Evolutionary conservation across 2,888 invertebrate species (phyloP).

Genomic region (Stomorhina lunata): DNA sequence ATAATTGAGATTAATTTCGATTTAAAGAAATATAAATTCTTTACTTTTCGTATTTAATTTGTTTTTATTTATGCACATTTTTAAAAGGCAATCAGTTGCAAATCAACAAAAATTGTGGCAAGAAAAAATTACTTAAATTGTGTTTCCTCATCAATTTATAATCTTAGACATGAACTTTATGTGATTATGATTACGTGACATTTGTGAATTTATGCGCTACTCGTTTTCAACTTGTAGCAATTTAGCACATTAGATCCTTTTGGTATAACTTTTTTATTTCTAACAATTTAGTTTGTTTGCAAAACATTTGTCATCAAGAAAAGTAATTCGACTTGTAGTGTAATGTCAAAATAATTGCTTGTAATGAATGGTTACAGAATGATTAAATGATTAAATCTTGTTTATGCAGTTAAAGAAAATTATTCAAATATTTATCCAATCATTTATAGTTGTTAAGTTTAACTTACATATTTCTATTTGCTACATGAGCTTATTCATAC

Average conservation of each 20-base stretch:
- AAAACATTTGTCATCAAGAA: conserved; percentile 62
- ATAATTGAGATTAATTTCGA: neutral
- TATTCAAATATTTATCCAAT: too few species aligned
- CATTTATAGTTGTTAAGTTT: too few species aligned
- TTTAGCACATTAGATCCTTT: conserved; percentile 58
- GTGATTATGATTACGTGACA: conserved; percentile 63
- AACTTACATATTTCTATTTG: too few species aligned
- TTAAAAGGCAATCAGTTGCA: conserved; percentile 1
- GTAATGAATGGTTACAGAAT: conserved; percentile 58
- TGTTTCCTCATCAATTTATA: conserved; percentile 57
- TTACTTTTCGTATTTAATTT: neutral
- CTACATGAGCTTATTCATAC: too few species aligned
- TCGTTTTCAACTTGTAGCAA: conserved; percentile 19
- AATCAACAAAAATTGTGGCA: conserved; percentile 5
- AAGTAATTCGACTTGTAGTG: conserved; percentile 31
- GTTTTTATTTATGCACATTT: neutral
- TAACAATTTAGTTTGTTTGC: conserved; percentile 57
- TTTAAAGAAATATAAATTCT: neutral
- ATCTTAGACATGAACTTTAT: conserved; percentile 61
- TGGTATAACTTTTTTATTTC: neutral
- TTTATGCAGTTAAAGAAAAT: too few species aligned
- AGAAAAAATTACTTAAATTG: conserved; percentile 19
- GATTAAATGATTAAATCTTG: conserved; percentile 62
- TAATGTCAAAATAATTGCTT: conserved; percentile 60
- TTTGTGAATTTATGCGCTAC: conserved; percentile 32